Evolutionary conservation across 2,113 vertebrate species (phyloP).

Genomic region (Brachirus orientalis): DNA sequence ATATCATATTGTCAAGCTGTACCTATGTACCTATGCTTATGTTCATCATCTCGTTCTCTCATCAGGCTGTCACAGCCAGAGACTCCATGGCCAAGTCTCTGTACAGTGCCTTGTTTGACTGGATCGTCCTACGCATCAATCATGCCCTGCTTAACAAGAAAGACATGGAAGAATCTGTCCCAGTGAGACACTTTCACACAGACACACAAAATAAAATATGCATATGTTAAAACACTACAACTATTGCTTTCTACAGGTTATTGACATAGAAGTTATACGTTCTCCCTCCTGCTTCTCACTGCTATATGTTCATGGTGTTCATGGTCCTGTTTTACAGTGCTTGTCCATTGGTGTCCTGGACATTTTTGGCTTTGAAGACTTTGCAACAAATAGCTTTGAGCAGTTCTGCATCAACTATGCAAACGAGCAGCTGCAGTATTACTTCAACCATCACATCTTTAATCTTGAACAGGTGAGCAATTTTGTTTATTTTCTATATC

Average conservation of each 20-base stretch:
- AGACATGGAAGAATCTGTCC: conserved; percentile 95
- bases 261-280: background rate
- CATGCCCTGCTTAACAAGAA: conserved; percentile 97
- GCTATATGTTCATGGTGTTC: background rate
- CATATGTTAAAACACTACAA: background rate
- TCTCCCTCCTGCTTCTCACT: background rate
- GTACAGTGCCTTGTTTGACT: conserved; percentile 98
- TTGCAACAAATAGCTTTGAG: conserved; percentile 96
- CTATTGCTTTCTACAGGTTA: background rate
- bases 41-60: background rate
- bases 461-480: conserved; percentile 93
- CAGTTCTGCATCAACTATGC: conserved; percentile 99
- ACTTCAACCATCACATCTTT: conserved; percentile 99
- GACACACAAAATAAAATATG: background rate
- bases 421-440: conserved; percentile 98
- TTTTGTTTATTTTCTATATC: background rate
- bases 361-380: conserved; percentile 98
- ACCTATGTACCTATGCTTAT: background rate
- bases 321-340: conserved; percentile 80
- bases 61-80: conserved; percentile 93
- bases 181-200: conserved; percentile 78
- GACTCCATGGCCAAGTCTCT: conserved; percentile 99
- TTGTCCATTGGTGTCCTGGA: conserved; percentile 97
- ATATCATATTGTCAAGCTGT: background rate
- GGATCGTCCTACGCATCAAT: conserved; percentile 98